phyloP scores from a whole-genome alignment of 2,113 vertebrate genomes.

The Copsychus sechellarum region DNA sequence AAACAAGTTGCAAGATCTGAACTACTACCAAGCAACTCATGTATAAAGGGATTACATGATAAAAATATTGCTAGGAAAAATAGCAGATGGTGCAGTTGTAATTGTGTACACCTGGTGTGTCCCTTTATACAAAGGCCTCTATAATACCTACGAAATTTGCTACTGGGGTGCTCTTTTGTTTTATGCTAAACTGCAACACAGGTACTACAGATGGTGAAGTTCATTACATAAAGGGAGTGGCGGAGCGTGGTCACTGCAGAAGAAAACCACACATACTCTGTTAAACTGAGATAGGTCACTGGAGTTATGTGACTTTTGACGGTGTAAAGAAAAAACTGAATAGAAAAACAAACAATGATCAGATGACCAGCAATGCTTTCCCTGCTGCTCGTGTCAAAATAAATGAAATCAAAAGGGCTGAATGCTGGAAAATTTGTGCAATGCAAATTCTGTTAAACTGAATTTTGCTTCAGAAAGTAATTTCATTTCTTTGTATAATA shows the following conservation, averaged over 20 bases:
- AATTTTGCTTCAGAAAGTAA: neutral
- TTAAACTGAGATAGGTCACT: neutral
- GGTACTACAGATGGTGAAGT: neutral
- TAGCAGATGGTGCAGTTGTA: neutral
- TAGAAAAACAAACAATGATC: neutral
- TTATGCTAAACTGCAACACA: neutral
- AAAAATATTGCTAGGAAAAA: neutral
- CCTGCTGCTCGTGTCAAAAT: neutral
- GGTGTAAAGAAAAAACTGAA: neutral
- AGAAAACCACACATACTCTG: neutral
- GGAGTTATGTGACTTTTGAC: neutral
- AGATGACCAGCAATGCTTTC: neutral
- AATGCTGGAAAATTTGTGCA: neutral
- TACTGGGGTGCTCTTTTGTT: neutral
- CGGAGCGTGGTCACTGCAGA: neutral
- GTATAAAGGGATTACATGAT: neutral
- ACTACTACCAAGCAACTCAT: neutral
- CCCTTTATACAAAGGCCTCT: neutral
- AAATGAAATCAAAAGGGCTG: neutral
- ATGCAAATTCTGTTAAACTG: neutral
- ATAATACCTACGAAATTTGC: neutral
- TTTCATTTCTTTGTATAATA: neutral
- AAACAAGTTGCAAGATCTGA: neutral
- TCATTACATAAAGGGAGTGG: neutral
- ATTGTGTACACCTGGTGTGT: neutral